A percentile compares a stretch with the other conserved stretches of the same genome.
These are phyloP conservation scores for Nomada fucata DNA, from an alignment of 2,888 invertebrate species.

Conservation along the genomic window DNA sequence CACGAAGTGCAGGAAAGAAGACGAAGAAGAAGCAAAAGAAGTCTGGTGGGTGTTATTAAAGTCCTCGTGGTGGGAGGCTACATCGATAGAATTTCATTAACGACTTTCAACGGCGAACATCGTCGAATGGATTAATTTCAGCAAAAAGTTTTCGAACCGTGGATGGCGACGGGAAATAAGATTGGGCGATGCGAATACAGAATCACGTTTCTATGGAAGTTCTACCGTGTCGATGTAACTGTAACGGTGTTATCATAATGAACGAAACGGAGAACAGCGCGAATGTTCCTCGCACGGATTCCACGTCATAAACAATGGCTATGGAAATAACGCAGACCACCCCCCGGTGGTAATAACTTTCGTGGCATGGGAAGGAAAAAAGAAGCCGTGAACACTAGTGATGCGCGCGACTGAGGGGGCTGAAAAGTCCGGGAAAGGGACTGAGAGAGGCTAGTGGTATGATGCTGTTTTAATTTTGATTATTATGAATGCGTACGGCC, in stretches of 20 bases:
- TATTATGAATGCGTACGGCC: conserved; percentile 12
- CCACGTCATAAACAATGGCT: background rate
- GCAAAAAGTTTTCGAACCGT: conserved; percentile 39
- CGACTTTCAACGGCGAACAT: conserved; percentile 60
- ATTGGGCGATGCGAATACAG: conserved; percentile 27
- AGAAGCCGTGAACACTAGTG: background rate
- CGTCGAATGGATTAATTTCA: conserved; percentile 62
- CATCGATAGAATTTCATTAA: conserved; percentile 71
- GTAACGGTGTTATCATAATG: background rate
- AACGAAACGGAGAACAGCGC: background rate
- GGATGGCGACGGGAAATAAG: background rate
- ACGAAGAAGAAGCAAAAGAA: background rate
- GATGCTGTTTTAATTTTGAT: conserved; percentile 21
- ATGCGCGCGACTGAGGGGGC: background rate
- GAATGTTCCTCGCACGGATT: background rate
- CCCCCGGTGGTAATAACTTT: conserved; percentile 1
- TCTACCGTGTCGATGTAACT: background rate
- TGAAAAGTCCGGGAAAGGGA: background rate
- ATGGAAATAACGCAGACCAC: conserved; percentile 4
- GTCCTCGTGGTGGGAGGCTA: conserved; percentile 31
- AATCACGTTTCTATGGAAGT: conserved; percentile 9
- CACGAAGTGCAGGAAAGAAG: too few species aligned
- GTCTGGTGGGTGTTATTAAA: conserved; percentile 54
- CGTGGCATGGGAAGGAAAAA: background rate
- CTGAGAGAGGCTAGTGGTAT: background rate